Evolutionary conservation across 2,888 invertebrate species (phyloP).

Genomic region (Eledona agricola): DNA sequence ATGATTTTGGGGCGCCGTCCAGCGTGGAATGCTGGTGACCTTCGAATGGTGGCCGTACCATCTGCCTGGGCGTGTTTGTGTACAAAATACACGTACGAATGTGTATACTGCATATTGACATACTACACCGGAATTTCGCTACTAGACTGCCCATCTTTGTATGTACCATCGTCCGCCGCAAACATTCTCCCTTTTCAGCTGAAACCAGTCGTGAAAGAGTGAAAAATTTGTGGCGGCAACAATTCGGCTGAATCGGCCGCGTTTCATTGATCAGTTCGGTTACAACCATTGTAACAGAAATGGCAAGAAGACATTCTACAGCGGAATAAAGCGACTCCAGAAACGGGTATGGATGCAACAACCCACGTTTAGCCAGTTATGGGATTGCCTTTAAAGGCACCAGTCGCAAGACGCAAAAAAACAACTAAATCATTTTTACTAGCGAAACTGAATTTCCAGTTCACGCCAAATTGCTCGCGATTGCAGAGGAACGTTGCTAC

Average conservation of each 20-base stretch:
- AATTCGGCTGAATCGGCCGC: too few species aligned
- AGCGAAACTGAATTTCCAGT: slow-evolving; percentile 24
- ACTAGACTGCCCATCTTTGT: too few species aligned
- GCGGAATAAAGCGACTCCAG: slow-evolving; percentile 44
- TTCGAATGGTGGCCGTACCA: slow-evolving; percentile 24
- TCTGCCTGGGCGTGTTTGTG: slow-evolving; percentile 33
- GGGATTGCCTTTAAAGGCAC: slow-evolving; percentile 45
- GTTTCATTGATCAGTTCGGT: slow-evolving; percentile 48
- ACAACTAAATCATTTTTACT: slow-evolving; percentile 35
- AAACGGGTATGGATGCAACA: slow-evolving; percentile 44
- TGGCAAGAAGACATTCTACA: slow-evolving; percentile 36
- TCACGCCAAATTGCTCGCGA: too few species aligned
- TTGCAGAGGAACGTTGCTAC: too few species aligned
- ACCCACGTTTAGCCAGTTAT: slow-evolving; percentile 46
- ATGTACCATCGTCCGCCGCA: too few species aligned
- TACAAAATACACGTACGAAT: slow-evolving; percentile 24
- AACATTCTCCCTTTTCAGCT: too few species aligned
- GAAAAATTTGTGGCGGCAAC: too few species aligned
- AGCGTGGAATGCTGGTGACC: slow-evolving; percentile 27
- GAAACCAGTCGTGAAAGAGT: too few species aligned
- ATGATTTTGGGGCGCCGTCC: slow-evolving; percentile 17
- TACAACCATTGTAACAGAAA: slow-evolving; percentile 35
- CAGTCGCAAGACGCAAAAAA: slow-evolving; percentile 41
- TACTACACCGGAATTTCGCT: slow-evolving; percentile 29
- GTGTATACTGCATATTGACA: slow-evolving; percentile 27